A percentile compares a stretch with the other conserved stretches of the same genome.
These are phyloP conservation scores for Malthinus seriepunctatus DNA, from an alignment of 2,888 invertebrate species.

Conservation along the genomic window DNA sequence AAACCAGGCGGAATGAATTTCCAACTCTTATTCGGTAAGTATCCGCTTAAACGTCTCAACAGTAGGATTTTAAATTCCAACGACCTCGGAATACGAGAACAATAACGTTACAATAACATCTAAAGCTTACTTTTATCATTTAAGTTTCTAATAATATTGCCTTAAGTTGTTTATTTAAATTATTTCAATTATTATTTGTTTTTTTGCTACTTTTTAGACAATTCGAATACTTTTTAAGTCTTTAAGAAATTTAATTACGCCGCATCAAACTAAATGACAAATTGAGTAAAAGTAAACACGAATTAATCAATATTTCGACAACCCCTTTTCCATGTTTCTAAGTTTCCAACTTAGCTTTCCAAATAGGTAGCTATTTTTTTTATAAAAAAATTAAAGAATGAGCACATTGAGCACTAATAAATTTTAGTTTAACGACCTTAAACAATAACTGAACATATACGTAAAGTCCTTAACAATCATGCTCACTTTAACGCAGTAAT, in stretches of 20 bases:
- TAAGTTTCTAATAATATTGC: conserved; percentile 50
- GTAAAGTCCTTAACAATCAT: background rate
- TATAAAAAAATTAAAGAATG: too few relatives aligned
- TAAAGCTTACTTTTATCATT: conserved; percentile 47
- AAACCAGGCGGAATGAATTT: conserved; percentile 47
- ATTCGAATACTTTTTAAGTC: background rate
- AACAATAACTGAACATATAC: background rate
- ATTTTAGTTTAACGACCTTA: background rate
- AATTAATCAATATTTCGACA: too few relatives aligned
- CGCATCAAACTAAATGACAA: background rate
- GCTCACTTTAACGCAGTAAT: conserved; percentile 7
- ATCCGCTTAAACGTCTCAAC: conserved; percentile 44
- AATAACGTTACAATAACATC: conserved; percentile 53
- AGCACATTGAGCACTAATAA: too few relatives aligned
- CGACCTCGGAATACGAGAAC: conserved; percentile 37
- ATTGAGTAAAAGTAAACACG: too few relatives aligned
- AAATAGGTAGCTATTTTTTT: too few relatives aligned
- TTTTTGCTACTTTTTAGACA: background rate
- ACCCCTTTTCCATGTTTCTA: too few relatives aligned
- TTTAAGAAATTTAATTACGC: background rate
- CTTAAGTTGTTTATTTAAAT: conserved; percentile 52
- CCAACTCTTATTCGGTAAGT: conserved; percentile 51
- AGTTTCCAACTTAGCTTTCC: too few relatives aligned
- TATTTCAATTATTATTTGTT: conserved; percentile 26
- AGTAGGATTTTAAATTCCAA: conserved; percentile 18